A percentile compares a stretch with the other conserved stretches of the same genome.
These are phyloP conservation scores for Drosophila arizonae DNA, from an alignment of 1,140 invertebrate species.

Conservation along the genomic window DNA sequence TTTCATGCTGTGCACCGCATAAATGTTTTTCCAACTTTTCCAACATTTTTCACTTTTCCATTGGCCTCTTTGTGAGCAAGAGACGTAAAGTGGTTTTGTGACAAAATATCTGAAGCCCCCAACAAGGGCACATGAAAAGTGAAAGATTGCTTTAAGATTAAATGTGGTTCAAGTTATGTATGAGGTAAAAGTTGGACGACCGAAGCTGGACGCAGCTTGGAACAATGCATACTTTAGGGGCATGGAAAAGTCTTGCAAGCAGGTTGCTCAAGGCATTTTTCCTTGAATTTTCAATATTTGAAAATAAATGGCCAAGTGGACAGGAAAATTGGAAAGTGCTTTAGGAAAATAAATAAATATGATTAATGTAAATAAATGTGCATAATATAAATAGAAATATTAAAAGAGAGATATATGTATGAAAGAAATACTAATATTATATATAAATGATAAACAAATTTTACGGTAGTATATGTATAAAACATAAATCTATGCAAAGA, in stretches of 20 bases:
- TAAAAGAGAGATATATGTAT: neutral
- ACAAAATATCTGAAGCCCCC: slow-evolving; percentile 7
- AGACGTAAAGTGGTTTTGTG: neutral
- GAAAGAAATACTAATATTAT: too few species aligned
- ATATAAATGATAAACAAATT: too few species aligned
- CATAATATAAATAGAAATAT: neutral
- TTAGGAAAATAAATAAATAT: too few species aligned
- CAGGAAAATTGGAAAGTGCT: too few species aligned
- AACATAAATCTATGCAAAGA: too few species aligned
- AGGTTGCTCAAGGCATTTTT: neutral
- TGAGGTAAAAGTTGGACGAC: slow-evolving; percentile 27
- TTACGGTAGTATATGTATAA: too few species aligned
- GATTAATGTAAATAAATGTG: neutral
- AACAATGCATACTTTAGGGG: neutral
- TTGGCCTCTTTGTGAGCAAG: slow-evolving; percentile 17
- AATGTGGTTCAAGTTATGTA: slow-evolving; percentile 20
- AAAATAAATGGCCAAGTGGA: neutral
- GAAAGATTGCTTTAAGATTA: slow-evolving; percentile 41
- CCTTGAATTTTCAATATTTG: neutral
- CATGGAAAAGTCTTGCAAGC: neutral
- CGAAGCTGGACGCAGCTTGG: neutral
- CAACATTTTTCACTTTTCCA: slow-evolving; percentile 30
- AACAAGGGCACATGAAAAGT: slow-evolving; percentile 38
- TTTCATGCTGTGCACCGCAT: slow-evolving; percentile 29
- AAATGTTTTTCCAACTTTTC: slow-evolving; percentile 43